Evolutionary conservation across 37 sponge, comb jelly and placozoan species (phyloP), one percentile per base, ranked within the genome.

Genomic region (Hexactinellida sp.): DNA sequence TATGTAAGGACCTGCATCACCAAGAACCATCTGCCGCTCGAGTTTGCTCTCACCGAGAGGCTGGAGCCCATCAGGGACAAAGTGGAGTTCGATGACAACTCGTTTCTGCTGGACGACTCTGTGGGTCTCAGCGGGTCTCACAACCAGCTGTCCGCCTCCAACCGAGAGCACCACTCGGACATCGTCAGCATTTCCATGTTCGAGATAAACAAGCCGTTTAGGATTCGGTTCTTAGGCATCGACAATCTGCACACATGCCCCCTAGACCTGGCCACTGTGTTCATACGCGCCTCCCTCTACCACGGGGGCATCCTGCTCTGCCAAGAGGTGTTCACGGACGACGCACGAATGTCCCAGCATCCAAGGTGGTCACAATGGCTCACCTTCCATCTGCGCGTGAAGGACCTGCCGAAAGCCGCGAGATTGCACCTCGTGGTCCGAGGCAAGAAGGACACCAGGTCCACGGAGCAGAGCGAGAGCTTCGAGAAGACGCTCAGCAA

Each of bases 361-460:
- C 90, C 91, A 10, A 89, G 95, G 23, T 95, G 95, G 95, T 90
- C 90, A 88, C 93, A 95, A 84, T 92, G 93, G 92, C 89, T 95
- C 0, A 90, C 89, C 36, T 95, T 95, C 85, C 84, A 92, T 7
- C 90, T 90, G 0, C 35, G 82, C 34, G 90, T 91, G 32, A 93
- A 86, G 82, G 89, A 90, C 84, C 84, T 95, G 23, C 96, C 96
- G 37, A 95, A 95, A 89, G 94, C 94, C 37, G 94, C 94, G 1
- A 84, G 94, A 1, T 55, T 94, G 41, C 90, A 91, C 55, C 38
- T 94, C 28, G 36, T 87, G 10, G 84, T 94, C 39, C 39, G 83
- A 0, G 92, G 90, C 0, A 89, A 90, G 0, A 55, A 76, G 37
- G 38, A 89, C 32, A 24, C 36, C 0, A 89, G 71, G 55, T 89